phyloP scores from a whole-genome alignment of 2,888 invertebrate species.

The Drosophila algonquin region DNA sequence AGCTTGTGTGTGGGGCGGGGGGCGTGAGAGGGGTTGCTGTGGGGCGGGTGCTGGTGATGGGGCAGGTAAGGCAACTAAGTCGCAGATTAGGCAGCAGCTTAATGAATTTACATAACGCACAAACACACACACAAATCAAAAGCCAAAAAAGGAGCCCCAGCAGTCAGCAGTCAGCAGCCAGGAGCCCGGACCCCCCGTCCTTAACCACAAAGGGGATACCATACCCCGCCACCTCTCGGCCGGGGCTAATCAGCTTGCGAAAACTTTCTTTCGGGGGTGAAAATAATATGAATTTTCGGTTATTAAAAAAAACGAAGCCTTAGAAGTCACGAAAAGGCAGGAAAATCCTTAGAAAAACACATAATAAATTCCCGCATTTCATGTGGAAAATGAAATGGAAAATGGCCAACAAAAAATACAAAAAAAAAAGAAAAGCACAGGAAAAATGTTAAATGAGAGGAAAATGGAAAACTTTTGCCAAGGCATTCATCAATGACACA shows the following conservation, averaged over 20 bases:
- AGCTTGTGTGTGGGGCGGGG: background rate
- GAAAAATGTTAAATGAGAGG: background rate
- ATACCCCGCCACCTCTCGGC: background rate
- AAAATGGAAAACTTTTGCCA: conserved; percentile 16
- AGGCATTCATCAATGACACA: conserved; percentile 46
- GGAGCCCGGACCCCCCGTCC: conserved; percentile 6
- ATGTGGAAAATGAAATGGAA: background rate
- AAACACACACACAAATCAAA: conserved; percentile 32
- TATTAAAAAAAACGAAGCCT: conserved; percentile 39
- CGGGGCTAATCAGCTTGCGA: conserved; percentile 32
- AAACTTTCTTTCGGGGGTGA: conserved; percentile 10
- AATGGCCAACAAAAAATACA: background rate
- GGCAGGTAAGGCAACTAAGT: conserved; percentile 29
- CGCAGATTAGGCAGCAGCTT: conserved; percentile 37
- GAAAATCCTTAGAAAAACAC: conserved; percentile 15
- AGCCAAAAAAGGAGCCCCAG: conserved; percentile 6
- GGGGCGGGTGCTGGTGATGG: background rate
- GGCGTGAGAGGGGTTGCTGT: too few species aligned
- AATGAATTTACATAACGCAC: conserved; percentile 42
- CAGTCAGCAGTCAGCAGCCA: background rate
- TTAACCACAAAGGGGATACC: conserved; percentile 15
- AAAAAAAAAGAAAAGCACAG: too few species aligned
- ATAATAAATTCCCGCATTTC: conserved; percentile 20
- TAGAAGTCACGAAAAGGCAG: conserved; percentile 8
- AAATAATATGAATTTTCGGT: conserved; percentile 38